Percentiles rank a stretch among this genome's conserved stretches.
These are phyloP conservation scores for Syngnathus acus DNA, from an alignment of 2,797 vertebrate species.

Conservation along the genomic window DNA sequence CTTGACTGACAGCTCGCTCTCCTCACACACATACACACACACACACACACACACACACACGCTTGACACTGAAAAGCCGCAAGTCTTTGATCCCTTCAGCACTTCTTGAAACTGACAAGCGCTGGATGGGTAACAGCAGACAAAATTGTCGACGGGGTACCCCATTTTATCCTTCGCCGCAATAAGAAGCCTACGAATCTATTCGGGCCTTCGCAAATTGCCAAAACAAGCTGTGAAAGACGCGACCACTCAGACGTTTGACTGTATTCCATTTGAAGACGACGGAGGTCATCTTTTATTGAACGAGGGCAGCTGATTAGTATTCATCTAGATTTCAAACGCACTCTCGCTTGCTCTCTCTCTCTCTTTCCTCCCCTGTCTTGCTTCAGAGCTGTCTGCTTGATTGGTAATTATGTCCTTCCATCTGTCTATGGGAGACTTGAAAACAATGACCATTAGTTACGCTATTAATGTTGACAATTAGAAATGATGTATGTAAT, in stretches of 20 bases:
- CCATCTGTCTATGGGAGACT: conserved; percentile 11
- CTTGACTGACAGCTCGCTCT: conserved; percentile 61
- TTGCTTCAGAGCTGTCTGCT: conserved; percentile 48
- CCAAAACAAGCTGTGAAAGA: conserved; percentile 4
- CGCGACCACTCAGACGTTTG: conserved; percentile 33
- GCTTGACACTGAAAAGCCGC: conserved; percentile 51
- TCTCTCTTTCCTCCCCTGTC: conserved; percentile 20
- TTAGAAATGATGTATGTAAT: not conserved
- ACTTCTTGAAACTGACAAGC: conserved; percentile 36
- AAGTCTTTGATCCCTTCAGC: conserved; percentile 56
- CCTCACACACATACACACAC: conserved; percentile 10
- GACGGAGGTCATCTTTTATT: conserved; percentile 70
- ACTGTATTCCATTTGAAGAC: conserved; percentile 58
- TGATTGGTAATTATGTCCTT: conserved; percentile 26
- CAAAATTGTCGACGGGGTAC: not conserved
- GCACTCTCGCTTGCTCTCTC: conserved; percentile 37
- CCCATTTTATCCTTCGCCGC: conserved; percentile 17
- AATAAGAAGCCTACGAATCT: not conserved
- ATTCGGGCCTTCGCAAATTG: not conserved
- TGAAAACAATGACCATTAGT: not conserved
- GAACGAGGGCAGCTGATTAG: conserved; percentile 66
- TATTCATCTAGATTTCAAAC: conserved; percentile 61
- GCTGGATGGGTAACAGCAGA: conserved; percentile 2
- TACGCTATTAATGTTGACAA: not conserved
- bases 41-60: conserved; percentile 20